phyloP scores from a whole-genome alignment of 2,113 vertebrate species.

The Melanerpes formicivorus region DNA sequence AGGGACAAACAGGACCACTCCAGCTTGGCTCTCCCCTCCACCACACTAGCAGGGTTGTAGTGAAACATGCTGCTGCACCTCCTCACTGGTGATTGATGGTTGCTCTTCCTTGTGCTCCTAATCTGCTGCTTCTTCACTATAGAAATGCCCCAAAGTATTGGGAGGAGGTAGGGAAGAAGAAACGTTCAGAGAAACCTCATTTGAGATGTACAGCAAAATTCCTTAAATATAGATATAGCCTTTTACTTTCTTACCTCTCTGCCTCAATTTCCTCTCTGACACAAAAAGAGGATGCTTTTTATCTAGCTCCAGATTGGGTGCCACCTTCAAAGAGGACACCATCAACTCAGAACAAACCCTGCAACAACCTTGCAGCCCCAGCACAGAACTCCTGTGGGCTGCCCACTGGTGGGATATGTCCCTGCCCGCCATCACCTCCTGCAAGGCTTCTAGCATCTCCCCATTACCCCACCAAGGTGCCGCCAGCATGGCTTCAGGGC shows the following conservation, averaged over 20 bases:
- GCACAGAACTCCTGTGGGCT: not conserved
- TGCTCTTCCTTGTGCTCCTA: not conserved
- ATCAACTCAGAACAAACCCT: not conserved
- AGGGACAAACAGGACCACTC: not conserved
- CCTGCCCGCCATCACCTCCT: not conserved
- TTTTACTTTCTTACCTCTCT: not conserved
- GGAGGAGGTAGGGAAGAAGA: not conserved
- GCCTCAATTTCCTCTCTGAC: not conserved
- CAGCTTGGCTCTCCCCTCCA: accelerated
- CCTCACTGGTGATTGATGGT: not conserved
- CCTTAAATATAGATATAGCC: not conserved
- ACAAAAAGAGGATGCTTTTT: not conserved
- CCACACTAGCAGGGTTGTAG: not conserved
- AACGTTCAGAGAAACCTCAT: not conserved
- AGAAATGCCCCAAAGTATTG: not conserved
- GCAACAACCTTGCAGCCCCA: not conserved
- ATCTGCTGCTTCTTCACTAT: not conserved
- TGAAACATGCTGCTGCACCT: accelerated
- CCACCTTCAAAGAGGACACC: not conserved
- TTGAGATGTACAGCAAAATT: not conserved
- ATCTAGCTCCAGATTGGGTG: not conserved
- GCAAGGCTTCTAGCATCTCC: accelerated
- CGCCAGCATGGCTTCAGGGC: too few relatives aligned
- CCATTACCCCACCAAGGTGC: not conserved
- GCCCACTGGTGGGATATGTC: not conserved